phyloP scores from a whole-genome alignment of 2,888 invertebrate genomes.

The Heliconius hortense region DNA sequence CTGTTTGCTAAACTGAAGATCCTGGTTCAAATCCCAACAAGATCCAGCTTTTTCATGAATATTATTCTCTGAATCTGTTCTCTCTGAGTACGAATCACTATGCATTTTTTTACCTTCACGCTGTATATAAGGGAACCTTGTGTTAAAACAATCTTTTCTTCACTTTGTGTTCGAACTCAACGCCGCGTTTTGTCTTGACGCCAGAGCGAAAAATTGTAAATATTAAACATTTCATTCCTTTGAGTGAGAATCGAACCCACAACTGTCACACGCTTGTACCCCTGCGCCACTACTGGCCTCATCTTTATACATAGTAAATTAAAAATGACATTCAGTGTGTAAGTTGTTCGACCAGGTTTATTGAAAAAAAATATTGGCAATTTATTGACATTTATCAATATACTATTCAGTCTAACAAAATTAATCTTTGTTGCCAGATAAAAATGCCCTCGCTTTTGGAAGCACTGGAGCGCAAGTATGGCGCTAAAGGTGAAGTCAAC shows the following conservation, averaged over 20 bases:
- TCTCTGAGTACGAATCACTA: background rate
- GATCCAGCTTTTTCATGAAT: background rate
- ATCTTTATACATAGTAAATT: too few relatives aligned
- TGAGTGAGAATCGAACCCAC: too few relatives aligned
- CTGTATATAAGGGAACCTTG: too few relatives aligned
- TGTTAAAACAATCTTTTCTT: too few relatives aligned
- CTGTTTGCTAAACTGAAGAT: background rate
- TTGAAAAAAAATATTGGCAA: background rate
- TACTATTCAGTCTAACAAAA: background rate
- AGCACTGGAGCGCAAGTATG: conserved; percentile 94
- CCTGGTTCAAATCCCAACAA: background rate
- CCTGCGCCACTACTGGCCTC: too few relatives aligned
- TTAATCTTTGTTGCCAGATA: conserved; percentile 51
- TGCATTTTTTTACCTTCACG: too few relatives aligned
- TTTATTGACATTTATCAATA: background rate
- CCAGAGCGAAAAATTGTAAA: too few relatives aligned
- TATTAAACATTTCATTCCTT: too few relatives aligned
- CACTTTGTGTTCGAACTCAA: too few relatives aligned
- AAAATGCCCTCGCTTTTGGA: conserved; percentile 94
- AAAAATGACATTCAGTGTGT: background rate
- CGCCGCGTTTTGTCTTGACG: too few relatives aligned
- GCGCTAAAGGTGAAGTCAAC: conserved; percentile 84
- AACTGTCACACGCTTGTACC: too few relatives aligned
- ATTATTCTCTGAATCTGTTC: background rate
- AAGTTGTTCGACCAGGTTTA: background rate